Evolutionary conservation across 1,140 invertebrate genomes (phyloP), one percentile per base, ranked within the genome.

Genomic region (Microvelia longipes): DNA sequence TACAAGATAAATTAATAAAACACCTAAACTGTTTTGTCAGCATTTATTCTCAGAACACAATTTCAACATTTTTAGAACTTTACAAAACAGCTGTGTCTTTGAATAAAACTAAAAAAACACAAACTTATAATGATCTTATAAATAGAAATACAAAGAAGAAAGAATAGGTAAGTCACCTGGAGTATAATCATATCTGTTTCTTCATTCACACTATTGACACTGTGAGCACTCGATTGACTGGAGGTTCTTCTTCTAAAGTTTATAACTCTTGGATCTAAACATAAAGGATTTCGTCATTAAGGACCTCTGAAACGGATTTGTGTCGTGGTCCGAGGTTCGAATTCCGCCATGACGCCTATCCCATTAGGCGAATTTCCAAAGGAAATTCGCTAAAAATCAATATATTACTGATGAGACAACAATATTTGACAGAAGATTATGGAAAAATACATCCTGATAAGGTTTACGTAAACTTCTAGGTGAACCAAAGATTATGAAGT

Each of bases 101-200:
- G n/a, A n/a, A n/a, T n/a, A n/a, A n/a, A n/a, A n/a, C n/a, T n/a
- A n/a, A n/a, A n/a, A n/a, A n/a, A n/a, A n/a, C n/a, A n/a, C n/a
- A n/a, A n/a, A n/a, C n/a, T n/a, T n/a, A n/a, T n/a, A 15, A 64
- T 26, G 15, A 64, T 24, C 5, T 64, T 26, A 24, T 24, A 15
- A 64, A 5, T 64, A 64, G 5, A 13, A 24, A 24, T 15, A 64
- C 5, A 64, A 64, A 64, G 62, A 60, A 60, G 19, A 11, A 11
- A 13, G 15, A 64, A 25, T 25, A 64, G 62, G 62, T 64, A 69
- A n/a, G n/a, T 69, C 29, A 69, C 68, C 61, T 69, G 68, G 26
- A 29, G 61, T 26, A 27, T 60, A 60, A 28, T 69, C 68, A 64
- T 64, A 64, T 64, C 62, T 13, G 62, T 64, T 64, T 64, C 62